Conservation (phyloP, 2,888 invertebrate species). For the Eustalomyia histrio region DNA sequence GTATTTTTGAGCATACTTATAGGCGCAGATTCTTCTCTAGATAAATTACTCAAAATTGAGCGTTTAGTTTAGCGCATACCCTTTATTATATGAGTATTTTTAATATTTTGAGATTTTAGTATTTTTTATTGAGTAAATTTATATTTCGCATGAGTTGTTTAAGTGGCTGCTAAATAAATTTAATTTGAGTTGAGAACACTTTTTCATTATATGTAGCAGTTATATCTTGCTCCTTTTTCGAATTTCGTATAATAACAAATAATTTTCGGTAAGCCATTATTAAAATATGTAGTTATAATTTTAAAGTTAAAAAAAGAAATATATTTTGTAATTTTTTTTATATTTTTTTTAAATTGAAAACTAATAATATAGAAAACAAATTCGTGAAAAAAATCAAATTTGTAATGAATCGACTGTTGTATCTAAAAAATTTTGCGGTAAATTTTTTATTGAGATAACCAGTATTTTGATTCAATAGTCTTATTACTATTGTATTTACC, state of each 20-base stretch:
- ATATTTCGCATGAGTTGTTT: not conserved
- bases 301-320: no score
- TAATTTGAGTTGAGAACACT: conserved; percentile 13
- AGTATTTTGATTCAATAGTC: no score
- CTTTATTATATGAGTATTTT: conserved; percentile 7
- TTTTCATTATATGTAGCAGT: not conserved
- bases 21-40: conserved; percentile 51
- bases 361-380: no score
- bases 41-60: conserved; percentile 30
- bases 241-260: not conserved
- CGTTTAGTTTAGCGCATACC: conserved; percentile 34
- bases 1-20: conserved; percentile 39
- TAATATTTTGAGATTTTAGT: not conserved
- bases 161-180: not conserved
- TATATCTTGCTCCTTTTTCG: not conserved
- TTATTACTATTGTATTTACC: no score
- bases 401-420: no score
- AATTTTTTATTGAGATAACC: no score
- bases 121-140: not conserved
- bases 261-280: no score
- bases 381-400: no score
- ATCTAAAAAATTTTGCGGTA: no score
- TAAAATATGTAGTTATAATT: no score
- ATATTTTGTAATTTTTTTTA: no score
- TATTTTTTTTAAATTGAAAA: no score